Evolutionary conservation across 1,140 invertebrate genomes (phyloP).

Genomic region (Atta colombica): DNA sequence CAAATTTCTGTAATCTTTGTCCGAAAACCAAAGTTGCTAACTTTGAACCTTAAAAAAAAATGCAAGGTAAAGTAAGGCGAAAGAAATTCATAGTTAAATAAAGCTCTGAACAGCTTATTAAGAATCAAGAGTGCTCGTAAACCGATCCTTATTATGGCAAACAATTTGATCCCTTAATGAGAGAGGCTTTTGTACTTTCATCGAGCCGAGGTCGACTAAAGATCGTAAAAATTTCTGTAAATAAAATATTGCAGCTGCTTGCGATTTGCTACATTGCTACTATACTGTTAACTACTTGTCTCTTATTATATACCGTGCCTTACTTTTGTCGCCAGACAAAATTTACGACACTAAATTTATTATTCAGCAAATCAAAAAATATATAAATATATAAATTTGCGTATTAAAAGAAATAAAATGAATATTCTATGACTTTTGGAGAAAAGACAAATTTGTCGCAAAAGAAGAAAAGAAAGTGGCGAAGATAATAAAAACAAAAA

Average conservation of each 20-base stretch:
- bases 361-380: neutral
- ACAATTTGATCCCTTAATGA: slow-evolving; percentile 13
- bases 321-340: neutral
- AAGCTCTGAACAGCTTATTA: neutral
- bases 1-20: neutral
- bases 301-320: neutral
- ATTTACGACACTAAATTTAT: neutral
- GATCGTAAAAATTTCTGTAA: slow-evolving; percentile 21
- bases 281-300: neutral
- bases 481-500: neutral
- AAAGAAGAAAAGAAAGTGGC: neutral
- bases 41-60: neutral
- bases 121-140: slow-evolving; percentile 24
- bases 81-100: neutral
- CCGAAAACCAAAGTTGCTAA: neutral
- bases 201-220: neutral
- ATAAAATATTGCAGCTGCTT: neutral
- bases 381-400: neutral
- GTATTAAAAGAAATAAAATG: neutral
- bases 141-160: neutral
- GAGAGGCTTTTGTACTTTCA: neutral
- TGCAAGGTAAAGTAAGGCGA: neutral
- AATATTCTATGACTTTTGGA: neutral
- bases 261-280: neutral
- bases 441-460: neutral